Conservation (phyloP, 2,888 invertebrate species). For the Papilio gigon region DNA sequence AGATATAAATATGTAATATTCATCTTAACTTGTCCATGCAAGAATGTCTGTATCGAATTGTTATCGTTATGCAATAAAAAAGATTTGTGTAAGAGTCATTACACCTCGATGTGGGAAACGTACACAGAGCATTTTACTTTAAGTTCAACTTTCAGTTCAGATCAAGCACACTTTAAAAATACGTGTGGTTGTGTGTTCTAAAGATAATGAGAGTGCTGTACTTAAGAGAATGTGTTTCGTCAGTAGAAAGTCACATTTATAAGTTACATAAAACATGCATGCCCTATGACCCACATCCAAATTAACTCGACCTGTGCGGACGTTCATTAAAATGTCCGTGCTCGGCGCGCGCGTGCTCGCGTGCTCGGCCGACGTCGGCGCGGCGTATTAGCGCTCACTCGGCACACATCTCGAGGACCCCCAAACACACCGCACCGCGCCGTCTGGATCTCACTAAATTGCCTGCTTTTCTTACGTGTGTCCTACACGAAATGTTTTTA, state of each 20-base stretch:
- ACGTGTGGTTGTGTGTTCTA: no score
- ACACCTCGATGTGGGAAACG: background rate
- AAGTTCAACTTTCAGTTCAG: no score
- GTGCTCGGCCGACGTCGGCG: conserved; percentile 6
- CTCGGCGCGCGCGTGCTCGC: background rate
- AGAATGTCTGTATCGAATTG: background rate
- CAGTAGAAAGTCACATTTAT: background rate
- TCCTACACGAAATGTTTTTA: background rate
- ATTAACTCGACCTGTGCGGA: conserved; percentile 15
- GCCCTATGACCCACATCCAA: conserved; percentile 23
- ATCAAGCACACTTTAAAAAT: no score
- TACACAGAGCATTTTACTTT: background rate
- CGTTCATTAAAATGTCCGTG: conserved; percentile 35
- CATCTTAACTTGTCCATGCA: background rate
- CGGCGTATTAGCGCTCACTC: conserved; percentile 37
- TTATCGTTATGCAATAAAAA: background rate
- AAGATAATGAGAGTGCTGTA: no score
- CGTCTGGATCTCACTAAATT: conserved; percentile 13
- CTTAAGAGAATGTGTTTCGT: background rate
- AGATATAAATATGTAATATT: background rate
- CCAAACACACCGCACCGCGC: conserved; percentile 27
- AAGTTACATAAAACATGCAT: conserved; percentile 9
- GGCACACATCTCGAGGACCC: conserved; percentile 38
- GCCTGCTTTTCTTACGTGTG: background rate
- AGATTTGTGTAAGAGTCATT: background rate